Evolutionary conservation across 2,888 invertebrate genomes (phyloP).

Genomic region (Aquatica leii): DNA sequence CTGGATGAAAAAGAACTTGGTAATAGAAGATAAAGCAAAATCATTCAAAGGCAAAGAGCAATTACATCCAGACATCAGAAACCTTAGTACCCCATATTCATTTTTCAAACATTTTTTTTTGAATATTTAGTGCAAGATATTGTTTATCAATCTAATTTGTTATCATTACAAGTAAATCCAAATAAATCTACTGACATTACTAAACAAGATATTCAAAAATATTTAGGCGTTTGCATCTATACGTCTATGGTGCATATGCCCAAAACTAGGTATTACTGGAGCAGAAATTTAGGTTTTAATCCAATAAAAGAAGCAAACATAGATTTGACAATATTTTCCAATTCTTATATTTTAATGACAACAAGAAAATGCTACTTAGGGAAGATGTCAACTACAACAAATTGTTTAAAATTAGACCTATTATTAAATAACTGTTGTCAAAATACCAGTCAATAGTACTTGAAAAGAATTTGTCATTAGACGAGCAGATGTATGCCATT

Average conservation of each 20-base stretch:
- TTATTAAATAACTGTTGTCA: constrained; percentile 34
- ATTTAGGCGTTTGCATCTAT: too few species aligned
- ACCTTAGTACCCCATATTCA: too few species aligned
- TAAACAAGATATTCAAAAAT: too few species aligned
- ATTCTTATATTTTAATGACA: constrained; percentile 40
- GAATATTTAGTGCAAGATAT: too few species aligned
- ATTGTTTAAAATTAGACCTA: constrained; percentile 42
- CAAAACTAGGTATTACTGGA: constrained; percentile 33
- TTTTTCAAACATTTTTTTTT: too few species aligned
- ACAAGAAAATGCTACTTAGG: constrained; percentile 12
- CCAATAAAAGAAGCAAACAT: constrained; percentile 30
- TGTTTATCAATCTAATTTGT: too few species aligned
- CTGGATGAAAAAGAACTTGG: too few species aligned
- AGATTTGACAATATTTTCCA: constrained; percentile 37
- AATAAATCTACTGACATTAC: not conserved
- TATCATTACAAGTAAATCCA: not conserved
- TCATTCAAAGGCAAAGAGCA: too few species aligned
- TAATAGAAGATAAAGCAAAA: too few species aligned
- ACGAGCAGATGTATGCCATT: constrained; percentile 47
- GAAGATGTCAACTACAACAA: constrained; percentile 15
- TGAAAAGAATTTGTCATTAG: constrained; percentile 41
- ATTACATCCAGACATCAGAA: too few species aligned
- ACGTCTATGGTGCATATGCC: too few species aligned
- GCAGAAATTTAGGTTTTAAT: constrained; percentile 17
- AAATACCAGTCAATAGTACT: constrained; percentile 35